Percentiles rank a stretch among this genome's conserved stretches.
phyloP scores from a whole-genome alignment of 2,797 vertebrate species.

The Ctenopoma kingsleyae region DNA sequence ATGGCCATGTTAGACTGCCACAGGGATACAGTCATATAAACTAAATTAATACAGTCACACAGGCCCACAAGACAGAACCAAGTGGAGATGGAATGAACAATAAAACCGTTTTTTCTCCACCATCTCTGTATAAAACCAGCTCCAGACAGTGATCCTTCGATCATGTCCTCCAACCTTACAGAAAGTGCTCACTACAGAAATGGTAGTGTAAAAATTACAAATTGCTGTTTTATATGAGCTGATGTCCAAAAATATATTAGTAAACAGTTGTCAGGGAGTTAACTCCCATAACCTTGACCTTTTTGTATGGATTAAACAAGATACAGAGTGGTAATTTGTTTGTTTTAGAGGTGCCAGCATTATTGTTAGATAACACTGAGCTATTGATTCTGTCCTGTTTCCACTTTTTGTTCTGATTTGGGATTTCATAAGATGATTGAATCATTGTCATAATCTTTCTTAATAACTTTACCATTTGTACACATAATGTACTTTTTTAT shows the following conservation, averaged over 20 bases:
- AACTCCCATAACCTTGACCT: no score
- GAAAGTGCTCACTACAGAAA: not conserved
- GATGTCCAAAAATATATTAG: not conserved
- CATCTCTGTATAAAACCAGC: not conserved
- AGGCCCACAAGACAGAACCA: not conserved
- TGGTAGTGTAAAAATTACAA: no score
- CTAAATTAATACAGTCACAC: constrained; percentile 24
- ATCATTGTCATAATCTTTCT: not conserved
- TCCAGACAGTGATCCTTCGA: not conserved
- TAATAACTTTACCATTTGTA: not conserved
- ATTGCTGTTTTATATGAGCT: not conserved
- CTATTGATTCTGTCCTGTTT: no score
- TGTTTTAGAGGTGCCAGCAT: no score
- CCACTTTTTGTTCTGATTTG: no score
- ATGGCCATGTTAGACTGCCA: constrained; percentile 26
- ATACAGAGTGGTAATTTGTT: no score
- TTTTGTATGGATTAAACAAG: no score
- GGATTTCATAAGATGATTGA: no score
- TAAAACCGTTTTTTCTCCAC: not conserved
- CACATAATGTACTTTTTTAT: not conserved
- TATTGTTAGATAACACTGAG: no score
- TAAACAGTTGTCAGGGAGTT: constrained; percentile 3
- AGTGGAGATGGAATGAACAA: not conserved
- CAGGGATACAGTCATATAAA: constrained; percentile 10
- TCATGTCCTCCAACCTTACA: not conserved